Percentiles rank a stretch among this genome's conserved stretches.
These are phyloP conservation scores for Drosophila suzukii DNA, from an alignment of 1,140 invertebrate genomes.

Conservation along the genomic window DNA sequence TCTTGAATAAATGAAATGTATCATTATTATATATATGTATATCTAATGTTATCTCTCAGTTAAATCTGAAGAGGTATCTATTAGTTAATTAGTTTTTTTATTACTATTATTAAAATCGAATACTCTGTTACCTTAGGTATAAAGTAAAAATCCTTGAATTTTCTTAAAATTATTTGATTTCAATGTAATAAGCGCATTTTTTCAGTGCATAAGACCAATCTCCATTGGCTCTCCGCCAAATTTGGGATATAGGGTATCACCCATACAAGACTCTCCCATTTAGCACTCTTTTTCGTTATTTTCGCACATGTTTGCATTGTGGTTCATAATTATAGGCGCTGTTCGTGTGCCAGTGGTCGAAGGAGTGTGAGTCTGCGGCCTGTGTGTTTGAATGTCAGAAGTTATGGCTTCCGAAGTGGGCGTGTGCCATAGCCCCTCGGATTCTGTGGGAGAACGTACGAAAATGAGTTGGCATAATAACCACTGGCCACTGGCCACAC, in stretches of 20 bases:
- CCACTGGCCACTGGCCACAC: slow-evolving; percentile 21
- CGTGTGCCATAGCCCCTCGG: slow-evolving; percentile 46
- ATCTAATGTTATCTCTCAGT: too few relatives aligned
- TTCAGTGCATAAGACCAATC: slow-evolving; percentile 3
- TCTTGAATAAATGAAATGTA: too few relatives aligned
- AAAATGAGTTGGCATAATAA: slow-evolving; percentile 59
- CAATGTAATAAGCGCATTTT: background rate
- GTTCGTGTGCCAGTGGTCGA: slow-evolving; percentile 31
- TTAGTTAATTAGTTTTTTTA: too few relatives aligned
- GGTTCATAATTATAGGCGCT: slow-evolving; percentile 78
- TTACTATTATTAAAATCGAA: too few relatives aligned
- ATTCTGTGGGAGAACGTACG: slow-evolving; percentile 37
- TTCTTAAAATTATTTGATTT: background rate
- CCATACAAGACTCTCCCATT: background rate
- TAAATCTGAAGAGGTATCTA: too few relatives aligned
- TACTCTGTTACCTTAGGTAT: too few relatives aligned
- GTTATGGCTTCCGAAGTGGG: slow-evolving; percentile 60
- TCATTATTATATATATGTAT: too few relatives aligned
- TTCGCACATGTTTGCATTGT: slow-evolving; percentile 73
- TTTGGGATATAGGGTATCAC: slow-evolving; percentile 4
- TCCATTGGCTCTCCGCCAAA: slow-evolving; percentile 1
- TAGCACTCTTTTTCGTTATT: slow-evolving; percentile 34
- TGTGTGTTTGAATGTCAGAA: slow-evolving; percentile 35
- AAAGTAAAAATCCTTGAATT: too few relatives aligned
- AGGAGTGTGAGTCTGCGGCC: slow-evolving; percentile 2